These are phyloP conservation scores for Botia almorhae DNA, from an alignment of 2,797 vertebrate species.

Conservation along the genomic window DNA sequence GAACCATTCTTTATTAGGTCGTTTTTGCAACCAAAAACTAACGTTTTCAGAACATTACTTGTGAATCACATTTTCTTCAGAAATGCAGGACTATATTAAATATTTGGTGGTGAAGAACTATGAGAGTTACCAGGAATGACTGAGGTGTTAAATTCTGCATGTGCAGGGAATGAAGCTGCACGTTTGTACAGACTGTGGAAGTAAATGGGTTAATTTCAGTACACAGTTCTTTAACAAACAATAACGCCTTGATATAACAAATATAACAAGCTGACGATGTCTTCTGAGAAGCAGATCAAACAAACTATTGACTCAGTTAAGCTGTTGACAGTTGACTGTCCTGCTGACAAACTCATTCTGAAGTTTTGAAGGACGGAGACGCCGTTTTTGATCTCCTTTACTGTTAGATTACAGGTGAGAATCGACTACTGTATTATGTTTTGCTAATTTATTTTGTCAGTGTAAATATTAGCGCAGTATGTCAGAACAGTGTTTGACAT, in stretches of 20 bases:
- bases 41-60: too few relatives aligned
- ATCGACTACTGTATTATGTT: not conserved
- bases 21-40: too few relatives aligned
- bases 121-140: not conserved
- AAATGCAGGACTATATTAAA: too few relatives aligned
- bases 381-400: not conserved
- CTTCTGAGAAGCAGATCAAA: constrained; percentile 19
- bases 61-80: too few relatives aligned
- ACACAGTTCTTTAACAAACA: constrained; percentile 40
- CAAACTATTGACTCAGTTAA: constrained; percentile 45
- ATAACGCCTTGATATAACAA: constrained; percentile 49
- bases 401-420: constrained; percentile 21
- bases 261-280: constrained; percentile 37
- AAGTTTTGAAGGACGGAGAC: not conserved
- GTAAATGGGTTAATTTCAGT: constrained; percentile 3
- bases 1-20: too few relatives aligned
- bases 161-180: not conserved
- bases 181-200: not conserved
- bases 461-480: not conserved
- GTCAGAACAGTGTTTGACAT: not conserved
- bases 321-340: constrained; percentile 8
- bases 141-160: not conserved
- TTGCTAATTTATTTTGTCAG: not conserved
- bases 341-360: not conserved
- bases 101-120: too few relatives aligned